Conservation (phyloP, 2,888 invertebrate genomes). For the Diadromus collaris region DNA sequence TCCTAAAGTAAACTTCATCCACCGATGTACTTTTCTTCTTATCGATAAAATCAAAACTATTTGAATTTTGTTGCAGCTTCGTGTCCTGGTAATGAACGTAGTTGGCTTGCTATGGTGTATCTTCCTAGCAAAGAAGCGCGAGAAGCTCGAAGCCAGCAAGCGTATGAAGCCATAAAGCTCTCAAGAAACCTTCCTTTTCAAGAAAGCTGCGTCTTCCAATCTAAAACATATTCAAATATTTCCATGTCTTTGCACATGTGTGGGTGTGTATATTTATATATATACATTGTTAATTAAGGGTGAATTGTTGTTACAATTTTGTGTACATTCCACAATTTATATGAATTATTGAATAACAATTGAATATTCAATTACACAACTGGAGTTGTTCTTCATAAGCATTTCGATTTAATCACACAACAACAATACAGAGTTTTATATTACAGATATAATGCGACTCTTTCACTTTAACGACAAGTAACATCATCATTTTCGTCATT, state of each 20-base stretch:
- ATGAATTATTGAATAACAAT: constrained; percentile 21
- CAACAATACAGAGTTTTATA: constrained; percentile 78
- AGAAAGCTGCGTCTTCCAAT: constrained; percentile 44
- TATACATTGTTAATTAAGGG: not conserved
- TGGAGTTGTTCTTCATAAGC: constrained; percentile 64
- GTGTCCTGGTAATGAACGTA: constrained; percentile 88
- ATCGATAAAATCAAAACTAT: not conserved
- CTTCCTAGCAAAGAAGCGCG: constrained; percentile 86
- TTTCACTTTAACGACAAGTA: constrained; percentile 75
- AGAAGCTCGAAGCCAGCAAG: constrained; percentile 78
- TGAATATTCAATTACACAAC: not conserved
- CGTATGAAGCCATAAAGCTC: constrained; percentile 41
- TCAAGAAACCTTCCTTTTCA: not conserved
- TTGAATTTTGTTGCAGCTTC: constrained; percentile 83
- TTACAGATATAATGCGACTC: constrained; percentile 78
- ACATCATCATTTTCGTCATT: constrained; percentile 66
- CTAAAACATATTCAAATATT: constrained; percentile 8
- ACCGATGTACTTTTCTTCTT: not conserved
- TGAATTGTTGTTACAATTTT: constrained; percentile 1
- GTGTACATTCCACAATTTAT: not conserved
- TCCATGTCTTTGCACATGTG: constrained; percentile 6
- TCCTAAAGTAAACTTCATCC: not conserved
- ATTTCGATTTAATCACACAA: constrained; percentile 79
- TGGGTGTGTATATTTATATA: no score
- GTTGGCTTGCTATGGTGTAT: constrained; percentile 91